phyloP scores from a whole-genome alignment of 2,113 vertebrate genomes.

The Notiomystis cincta region DNA sequence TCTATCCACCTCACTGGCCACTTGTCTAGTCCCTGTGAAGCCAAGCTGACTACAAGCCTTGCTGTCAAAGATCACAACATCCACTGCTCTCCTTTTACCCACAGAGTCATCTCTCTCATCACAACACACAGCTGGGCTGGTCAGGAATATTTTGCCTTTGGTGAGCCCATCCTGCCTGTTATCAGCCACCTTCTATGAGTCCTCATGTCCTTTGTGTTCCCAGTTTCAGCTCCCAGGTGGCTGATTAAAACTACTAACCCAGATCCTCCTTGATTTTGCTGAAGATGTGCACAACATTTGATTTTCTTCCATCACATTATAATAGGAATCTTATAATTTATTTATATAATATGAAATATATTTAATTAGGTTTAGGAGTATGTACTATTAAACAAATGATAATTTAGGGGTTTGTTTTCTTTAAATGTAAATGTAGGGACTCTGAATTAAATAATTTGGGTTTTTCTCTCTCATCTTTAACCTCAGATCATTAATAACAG shows the following conservation, averaged over 20 bases:
- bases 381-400: background rate
- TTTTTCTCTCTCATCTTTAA: background rate
- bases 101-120: background rate
- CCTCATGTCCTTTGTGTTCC: background rate
- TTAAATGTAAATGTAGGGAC: background rate
- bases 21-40: background rate
- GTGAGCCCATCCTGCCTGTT: background rate
- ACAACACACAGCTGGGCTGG: background rate
- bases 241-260: background rate
- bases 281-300: background rate
- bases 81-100: background rate
- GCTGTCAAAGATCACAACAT: background rate
- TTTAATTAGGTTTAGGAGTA: background rate
- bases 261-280: background rate
- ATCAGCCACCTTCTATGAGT: background rate
- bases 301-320: background rate
- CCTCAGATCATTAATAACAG: background rate
- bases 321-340: background rate
- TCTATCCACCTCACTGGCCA: background rate
- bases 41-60: background rate
- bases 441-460: background rate
- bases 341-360: background rate
- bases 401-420: background rate
- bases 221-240: background rate
- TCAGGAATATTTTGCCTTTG: background rate